These are phyloP conservation scores for Staurois parvus DNA, from an alignment of 2,797 vertebrate species.

Conservation along the genomic window DNA sequence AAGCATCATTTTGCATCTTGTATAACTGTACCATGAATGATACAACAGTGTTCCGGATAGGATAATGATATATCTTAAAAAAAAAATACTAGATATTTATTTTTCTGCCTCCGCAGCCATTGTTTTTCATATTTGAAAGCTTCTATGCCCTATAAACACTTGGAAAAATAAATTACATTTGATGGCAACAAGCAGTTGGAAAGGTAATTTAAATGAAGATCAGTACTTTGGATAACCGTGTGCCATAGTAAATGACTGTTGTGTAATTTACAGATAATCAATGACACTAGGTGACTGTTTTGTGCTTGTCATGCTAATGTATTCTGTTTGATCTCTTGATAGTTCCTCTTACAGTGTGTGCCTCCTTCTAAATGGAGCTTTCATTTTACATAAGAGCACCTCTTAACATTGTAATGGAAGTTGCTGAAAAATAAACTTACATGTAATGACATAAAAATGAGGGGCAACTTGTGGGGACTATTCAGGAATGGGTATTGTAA, in stretches of 20 bases:
- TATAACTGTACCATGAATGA: too few relatives aligned
- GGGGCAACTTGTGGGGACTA: neutral
- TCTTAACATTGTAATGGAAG: neutral
- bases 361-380: neutral
- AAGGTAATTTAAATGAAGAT: conserved; percentile 62
- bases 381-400: neutral
- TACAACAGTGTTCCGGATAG: too few relatives aligned
- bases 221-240: conserved; percentile 47
- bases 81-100: conserved; percentile 63
- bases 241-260: conserved; percentile 47
- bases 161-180: conserved; percentile 61
- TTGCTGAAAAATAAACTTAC: neutral
- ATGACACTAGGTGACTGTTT: conserved; percentile 4
- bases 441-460: neutral
- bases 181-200: conserved; percentile 58
- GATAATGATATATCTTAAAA: too few relatives aligned
- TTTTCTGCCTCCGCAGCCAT: conserved; percentile 65
- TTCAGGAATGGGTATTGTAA: neutral
- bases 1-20: too few relatives aligned
- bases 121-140: conserved; percentile 65
- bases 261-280: conserved; percentile 57
- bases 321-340: conserved; percentile 14
- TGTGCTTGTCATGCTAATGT: conserved; percentile 17
- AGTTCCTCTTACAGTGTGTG: conserved; percentile 7
- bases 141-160: conserved; percentile 63